phyloP scores from a whole-genome alignment of 2,113 vertebrate genomes.

The Lagenorhynchus albirostris region DNA sequence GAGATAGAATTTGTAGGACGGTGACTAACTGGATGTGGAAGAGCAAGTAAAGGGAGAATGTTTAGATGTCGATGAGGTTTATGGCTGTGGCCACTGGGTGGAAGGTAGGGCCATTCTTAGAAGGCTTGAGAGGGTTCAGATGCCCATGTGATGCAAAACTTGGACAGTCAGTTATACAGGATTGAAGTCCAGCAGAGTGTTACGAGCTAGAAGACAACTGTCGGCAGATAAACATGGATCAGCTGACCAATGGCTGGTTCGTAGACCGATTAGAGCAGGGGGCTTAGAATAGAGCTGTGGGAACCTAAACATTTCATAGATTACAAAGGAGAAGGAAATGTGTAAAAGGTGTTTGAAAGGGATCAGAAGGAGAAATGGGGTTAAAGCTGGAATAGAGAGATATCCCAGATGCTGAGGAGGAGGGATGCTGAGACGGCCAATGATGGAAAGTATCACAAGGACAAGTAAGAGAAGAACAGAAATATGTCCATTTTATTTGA shows the following conservation, averaged over 20 bases:
- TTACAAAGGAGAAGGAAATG: background rate
- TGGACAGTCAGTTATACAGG: too few species aligned
- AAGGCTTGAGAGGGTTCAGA: background rate
- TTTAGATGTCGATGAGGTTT: background rate
- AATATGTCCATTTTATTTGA: background rate
- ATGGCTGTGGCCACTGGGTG: background rate
- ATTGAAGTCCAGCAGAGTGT: background rate
- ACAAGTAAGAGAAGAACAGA: background rate
- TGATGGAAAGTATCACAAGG: background rate
- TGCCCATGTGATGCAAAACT: too few species aligned
- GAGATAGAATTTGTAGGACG: background rate
- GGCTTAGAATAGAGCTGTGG: background rate
- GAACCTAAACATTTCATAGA: background rate
- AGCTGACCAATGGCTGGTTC: background rate
- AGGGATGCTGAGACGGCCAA: background rate
- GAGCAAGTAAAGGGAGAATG: background rate
- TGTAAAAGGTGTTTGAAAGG: background rate
- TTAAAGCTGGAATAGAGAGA: background rate
- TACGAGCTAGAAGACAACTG: background rate
- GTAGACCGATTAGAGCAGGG: background rate
- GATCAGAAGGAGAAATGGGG: background rate
- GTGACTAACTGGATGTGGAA: background rate
- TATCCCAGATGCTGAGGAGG: background rate
- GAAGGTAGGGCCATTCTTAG: background rate
- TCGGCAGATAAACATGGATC: background rate